Evolutionary conservation across 2,888 invertebrate genomes (phyloP).

Genomic region (Stegana nigrithorax): DNA sequence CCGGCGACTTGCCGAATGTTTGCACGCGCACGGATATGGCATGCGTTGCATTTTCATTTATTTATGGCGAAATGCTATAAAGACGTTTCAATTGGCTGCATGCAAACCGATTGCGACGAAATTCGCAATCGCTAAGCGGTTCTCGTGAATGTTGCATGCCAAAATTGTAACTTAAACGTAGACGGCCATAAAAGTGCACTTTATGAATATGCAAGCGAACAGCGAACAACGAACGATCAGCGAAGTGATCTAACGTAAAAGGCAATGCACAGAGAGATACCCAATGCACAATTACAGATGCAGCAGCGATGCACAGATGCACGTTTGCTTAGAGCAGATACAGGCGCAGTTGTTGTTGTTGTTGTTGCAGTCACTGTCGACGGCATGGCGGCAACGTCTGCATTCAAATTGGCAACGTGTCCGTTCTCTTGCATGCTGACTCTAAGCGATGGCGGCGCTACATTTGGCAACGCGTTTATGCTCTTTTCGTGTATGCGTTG

Average conservation of each 20-base stretch:
- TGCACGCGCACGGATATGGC: background rate
- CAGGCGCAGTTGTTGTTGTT: background rate
- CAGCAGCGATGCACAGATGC: no score
- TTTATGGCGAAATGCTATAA: conserved; percentile 24
- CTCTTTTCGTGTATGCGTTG: conserved; percentile 18
- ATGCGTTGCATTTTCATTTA: background rate
- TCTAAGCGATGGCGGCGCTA: background rate
- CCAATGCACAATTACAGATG: background rate
- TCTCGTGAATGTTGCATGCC: no score
- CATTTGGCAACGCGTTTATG: background rate
- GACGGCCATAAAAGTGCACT: conserved; percentile 46
- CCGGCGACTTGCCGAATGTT: background rate
- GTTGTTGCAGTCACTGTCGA: no score
- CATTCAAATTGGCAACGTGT: conserved; percentile 19
- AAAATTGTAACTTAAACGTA: conserved; percentile 34
- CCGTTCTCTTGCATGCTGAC: no score
- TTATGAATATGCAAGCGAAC: conserved; percentile 54
- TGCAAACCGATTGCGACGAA: background rate
- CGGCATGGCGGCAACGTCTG: background rate
- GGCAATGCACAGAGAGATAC: background rate
- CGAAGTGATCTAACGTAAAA: background rate
- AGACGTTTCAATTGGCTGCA: conserved; percentile 17
- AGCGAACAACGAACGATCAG: background rate
- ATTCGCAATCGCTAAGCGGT: background rate
- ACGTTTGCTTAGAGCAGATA: no score